Evolutionary conservation across 35 echinoderm and acorn worm genomes (phyloP).

Genomic region (Apostichopus californicus): DNA sequence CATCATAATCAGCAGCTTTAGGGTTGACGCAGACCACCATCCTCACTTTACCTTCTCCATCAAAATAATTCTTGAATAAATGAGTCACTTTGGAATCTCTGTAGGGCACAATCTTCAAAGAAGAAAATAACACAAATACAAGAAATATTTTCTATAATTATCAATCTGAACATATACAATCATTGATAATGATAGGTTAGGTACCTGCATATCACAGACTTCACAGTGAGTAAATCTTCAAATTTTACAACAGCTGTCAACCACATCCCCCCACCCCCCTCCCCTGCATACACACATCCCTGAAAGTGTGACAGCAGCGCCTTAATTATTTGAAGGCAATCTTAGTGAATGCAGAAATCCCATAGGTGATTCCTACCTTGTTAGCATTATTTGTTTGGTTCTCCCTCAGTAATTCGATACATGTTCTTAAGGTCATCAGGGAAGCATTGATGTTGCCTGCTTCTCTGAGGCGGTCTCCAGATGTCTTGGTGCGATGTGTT

Average conservation of each 20-base stretch:
- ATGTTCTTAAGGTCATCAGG: conserved; percentile 88
- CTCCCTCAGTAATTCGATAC: conserved; percentile 90
- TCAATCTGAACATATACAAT: no score
- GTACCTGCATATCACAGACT: no score
- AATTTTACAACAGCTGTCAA: neutral
- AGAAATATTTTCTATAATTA: neutral
- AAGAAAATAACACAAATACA: conserved; percentile 20
- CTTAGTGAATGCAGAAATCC: no score
- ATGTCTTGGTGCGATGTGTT: conserved; percentile 81
- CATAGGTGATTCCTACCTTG: conserved; percentile 64
- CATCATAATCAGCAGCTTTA: conserved; percentile 85
- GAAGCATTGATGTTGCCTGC: conserved; percentile 98
- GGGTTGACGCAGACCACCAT: conserved; percentile 99
- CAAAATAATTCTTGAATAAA: conserved; percentile 99
- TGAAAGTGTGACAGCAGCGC: no score
- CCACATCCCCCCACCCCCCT: no score
- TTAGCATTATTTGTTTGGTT: conserved; percentile 73
- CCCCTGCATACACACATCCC: no score
- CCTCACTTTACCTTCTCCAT: conserved; percentile 96
- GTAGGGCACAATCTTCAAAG: conserved; percentile 91
- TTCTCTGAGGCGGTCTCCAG: conserved; percentile 86
- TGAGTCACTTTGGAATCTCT: conserved; percentile 98
- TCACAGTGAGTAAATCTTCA: neutral
- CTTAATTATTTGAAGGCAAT: no score
- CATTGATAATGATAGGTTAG: no score